A percentile compares a stretch with the other conserved stretches of the same genome.
Conservation (phyloP, 2,888 invertebrate species). For the Drosophila kanekoi region DNA sequence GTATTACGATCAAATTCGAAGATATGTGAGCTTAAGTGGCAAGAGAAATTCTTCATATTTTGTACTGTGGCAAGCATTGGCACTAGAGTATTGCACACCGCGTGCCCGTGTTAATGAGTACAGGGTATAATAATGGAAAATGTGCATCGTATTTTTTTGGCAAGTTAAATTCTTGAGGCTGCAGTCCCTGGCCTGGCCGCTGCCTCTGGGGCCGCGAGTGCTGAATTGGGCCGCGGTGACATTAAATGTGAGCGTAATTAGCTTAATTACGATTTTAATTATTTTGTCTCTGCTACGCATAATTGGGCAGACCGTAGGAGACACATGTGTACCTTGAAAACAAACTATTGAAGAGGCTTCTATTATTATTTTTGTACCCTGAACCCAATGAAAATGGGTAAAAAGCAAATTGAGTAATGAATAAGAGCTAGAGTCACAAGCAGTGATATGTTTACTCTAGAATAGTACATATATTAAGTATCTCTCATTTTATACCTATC, state of each 20-base stretch:
- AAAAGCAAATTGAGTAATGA: too few relatives aligned
- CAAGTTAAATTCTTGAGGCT: constrained; percentile 35
- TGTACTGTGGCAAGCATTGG: rapidly evolving
- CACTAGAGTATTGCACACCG: background rate
- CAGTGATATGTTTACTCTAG: too few relatives aligned
- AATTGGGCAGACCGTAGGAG: constrained; percentile 24
- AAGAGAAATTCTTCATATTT: too few relatives aligned
- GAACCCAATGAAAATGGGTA: too few relatives aligned
- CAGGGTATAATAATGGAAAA: constrained; percentile 34
- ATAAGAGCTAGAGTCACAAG: too few relatives aligned
- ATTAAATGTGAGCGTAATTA: constrained; percentile 70
- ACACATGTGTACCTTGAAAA: constrained; percentile 22
- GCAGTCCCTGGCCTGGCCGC: constrained; percentile 9
- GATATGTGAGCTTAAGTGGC: too few relatives aligned
- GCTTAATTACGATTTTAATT: constrained; percentile 74
- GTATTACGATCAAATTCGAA: too few relatives aligned
- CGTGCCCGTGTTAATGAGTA: background rate
- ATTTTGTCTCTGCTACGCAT: constrained; percentile 49
- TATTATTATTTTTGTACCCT: background rate
- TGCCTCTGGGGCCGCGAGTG: constrained; percentile 8
- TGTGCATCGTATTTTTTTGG: constrained; percentile 24
- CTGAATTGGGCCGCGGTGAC: constrained; percentile 59
- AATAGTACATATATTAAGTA: too few relatives aligned
- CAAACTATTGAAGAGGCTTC: constrained; percentile 12
- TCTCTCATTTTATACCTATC: too few relatives aligned